A percentile compares a stretch with the other conserved stretches of the same genome.
Conservation (phyloP, 2,888 invertebrate genomes). For the Acronicta aceris region DNA sequence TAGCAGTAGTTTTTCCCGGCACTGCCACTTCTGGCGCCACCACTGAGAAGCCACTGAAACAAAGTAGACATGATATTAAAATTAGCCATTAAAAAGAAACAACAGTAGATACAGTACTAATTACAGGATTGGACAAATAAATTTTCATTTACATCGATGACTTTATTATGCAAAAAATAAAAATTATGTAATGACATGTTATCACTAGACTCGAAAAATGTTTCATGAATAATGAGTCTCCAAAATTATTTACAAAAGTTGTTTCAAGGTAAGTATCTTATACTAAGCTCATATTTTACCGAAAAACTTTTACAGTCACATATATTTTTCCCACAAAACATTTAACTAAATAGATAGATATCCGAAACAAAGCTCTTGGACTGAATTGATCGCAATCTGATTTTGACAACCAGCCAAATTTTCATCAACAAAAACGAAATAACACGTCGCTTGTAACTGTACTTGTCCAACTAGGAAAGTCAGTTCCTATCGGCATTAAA, state of each 20-base stretch:
- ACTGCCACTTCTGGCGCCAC: conserved; percentile 91
- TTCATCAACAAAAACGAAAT: conserved; percentile 48
- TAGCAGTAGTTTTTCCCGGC: conserved; percentile 91
- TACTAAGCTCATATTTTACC: background rate
- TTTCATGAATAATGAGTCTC: background rate
- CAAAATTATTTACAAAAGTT: background rate
- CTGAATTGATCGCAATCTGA: conserved; percentile 36
- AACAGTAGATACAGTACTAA: too few relatives aligned
- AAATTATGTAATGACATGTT: too few relatives aligned
- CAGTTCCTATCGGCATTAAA: conserved; percentile 47
- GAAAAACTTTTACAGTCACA: background rate
- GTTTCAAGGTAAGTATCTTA: background rate
- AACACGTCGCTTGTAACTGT: conserved; percentile 33
- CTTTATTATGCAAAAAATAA: too few relatives aligned
- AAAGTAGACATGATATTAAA: conserved; percentile 32
- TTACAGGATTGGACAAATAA: too few relatives aligned
- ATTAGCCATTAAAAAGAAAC: too few relatives aligned
- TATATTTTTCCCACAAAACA: conserved; percentile 2
- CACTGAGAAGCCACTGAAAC: conserved; percentile 90
- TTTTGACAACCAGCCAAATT: conserved; percentile 52
- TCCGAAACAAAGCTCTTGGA: conserved; percentile 38
- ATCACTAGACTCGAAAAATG: background rate
- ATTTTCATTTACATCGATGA: too few relatives aligned
- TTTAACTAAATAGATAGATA: conserved; percentile 14
- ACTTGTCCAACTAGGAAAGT: conserved; percentile 33